Base-by-base conservation (phyloP, 2,888 invertebrate species). In the Drosophila niveifrons region DNA sequence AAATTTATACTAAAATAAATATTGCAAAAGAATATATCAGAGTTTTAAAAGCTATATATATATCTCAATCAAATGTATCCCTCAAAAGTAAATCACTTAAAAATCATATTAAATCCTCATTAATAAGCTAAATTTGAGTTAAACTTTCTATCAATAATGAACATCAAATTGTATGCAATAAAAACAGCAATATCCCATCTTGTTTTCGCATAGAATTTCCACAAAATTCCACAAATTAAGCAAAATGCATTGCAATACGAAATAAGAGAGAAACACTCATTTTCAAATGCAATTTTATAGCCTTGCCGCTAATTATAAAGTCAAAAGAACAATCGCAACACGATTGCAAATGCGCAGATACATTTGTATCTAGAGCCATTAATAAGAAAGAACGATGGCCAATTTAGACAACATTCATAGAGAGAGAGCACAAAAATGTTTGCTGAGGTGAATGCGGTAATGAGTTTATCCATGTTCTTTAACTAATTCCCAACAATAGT, bases 381-480 rank as follows among this genome's bases (percentile, higher is more conserved):
- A 10, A 29, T 7, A n/a, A 1, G n/a, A 18, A 8, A 13, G n/a
- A 44, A 55, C 9, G n/a, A 1, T 10, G 31, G 10, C 36, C 51
- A 43, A 72, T 66, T 44, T 56, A 18, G 41, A 11, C n/a, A 43
- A 47, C 41, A 47, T 52, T 58, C 28, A 31, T 6, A 31, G 41
- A 7, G 1, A 1, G 23, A 23, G 23, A 23, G n/a, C n/a, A n/a
- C n/a, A 23, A 23, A 39, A 29, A n/a, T 62, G 39, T 72, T 73
- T 62, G 31, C 2, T 18, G 9, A 41, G 29, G 18, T 67, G 56
- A 53, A 59, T 52, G 61, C 39, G 31, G 44, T 67, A 56, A 72
- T 15, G 39, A 52, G 51, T 43, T 46, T 39, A 55, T 39, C 43
- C 43, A 17, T 23, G 51, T 41, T 46, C 10, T 18, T 31, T 8